Evolutionary conservation across 1,140 invertebrate genomes (phyloP), one percentile per base, ranked within the genome.

Genomic region (Sogatella furcifera): DNA sequence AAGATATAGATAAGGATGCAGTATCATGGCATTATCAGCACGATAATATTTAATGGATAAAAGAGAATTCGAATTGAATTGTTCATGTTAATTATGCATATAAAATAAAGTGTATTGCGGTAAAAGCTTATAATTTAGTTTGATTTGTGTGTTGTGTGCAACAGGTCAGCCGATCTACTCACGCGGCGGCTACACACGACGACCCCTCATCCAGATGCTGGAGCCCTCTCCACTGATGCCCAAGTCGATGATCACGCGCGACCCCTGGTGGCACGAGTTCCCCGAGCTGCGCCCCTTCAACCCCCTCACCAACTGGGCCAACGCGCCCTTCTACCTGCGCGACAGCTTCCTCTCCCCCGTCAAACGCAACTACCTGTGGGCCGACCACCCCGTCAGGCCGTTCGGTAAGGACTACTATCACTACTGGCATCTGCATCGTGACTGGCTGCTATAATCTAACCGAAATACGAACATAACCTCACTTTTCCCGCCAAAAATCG

Each of bases 331-430:
- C 69, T 89, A 85, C 77, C 78, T 90, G 67, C 79, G 89, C 61
- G 86, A 89, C 78, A 90, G 87, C 68, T 92, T 89, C 77, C 82
- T 92, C 69, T 91, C 88, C 66, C 89, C 89, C 54, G 81, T 92
- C 70, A 91, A 90, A 80, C 86, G 88, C 74, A 86, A 83, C 75
- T 92, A 89, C 77, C 80, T 92, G 66, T 92, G 89, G 89, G 85
- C 85, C 72, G 84, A 86, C 76, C 89, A 92, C 75, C 89, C 89
- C 70, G 82, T 89, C 73, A 86, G 90, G 77, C 87, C 90, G 72
- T 88, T 89, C 74, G 90, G 86, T 79, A 83, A 79, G 76, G 34
- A 10, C 34, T 79, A 63, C 34, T 38, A 38, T 38, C 34, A 38
- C 34, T 38, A 11, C 34, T 38, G 34, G 34, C 34, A 38, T 38